Base-by-base conservation (phyloP, 1,140 invertebrate genomes). In the Drosophila obscura region DNA sequence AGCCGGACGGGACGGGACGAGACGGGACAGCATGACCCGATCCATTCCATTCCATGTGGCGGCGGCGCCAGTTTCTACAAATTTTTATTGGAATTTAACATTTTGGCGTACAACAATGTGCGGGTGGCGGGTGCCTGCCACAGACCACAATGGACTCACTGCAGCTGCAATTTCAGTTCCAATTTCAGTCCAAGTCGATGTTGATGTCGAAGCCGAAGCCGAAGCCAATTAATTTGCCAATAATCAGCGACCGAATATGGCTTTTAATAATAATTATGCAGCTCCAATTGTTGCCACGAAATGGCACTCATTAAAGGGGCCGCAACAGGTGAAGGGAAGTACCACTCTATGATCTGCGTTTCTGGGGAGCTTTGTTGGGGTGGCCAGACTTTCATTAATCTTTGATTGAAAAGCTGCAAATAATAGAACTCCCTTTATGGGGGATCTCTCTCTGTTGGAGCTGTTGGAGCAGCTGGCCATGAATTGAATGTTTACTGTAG, bases 161-260 rank as follows among this genome's bases (percentile, higher is more conserved):
- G 61, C 46, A 58, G 53, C 60, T 57, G 48, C 60, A 74, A 41
- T 72, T 28, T 6, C 26, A 49, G 68, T 43, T 61, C 68, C 68
- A 72, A 72, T 73, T 73, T 72, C 58, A 39, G 11, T 45, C n/a
- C 13, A 49, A 24, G 45, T 16, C 24, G 13, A 1, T 22, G 22
- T n/a, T n/a, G n/a, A n/a, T n/a, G n/a, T n/a, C n/a, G 19, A 39
- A 35, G 45, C 48, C 71, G 68, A 76, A 78, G 58, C 62, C 50
- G 73, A 48, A 75, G 82, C 83, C 83, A 88, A 88, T 88, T 88
- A 88, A 88, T 88, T 80, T 80, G 79, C 51, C 83, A 81, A 71
- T 81, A 81, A 87, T 87, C 64, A 28, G 5, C 35, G 75, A 58
- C 65, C 74, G 57, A 88, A 83, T 88, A 88, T 88, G 83, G 75